Base-by-base conservation (phyloP, 2,797 vertebrate species). In the Dallia pectoralis region DNA sequence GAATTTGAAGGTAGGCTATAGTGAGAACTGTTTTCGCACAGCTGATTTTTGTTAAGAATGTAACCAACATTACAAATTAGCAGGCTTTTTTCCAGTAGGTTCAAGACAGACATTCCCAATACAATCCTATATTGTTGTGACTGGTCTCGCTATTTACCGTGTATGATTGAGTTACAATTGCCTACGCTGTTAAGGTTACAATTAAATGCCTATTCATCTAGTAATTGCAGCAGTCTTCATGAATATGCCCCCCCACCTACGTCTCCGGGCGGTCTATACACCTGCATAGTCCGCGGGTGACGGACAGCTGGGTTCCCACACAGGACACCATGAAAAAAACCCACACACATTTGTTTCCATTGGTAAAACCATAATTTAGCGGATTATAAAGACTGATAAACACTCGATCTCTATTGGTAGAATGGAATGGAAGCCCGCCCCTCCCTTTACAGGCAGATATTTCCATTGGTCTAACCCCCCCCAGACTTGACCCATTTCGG, bases 311-410 rank as follows among this genome's bases (percentile, higher is more conserved):
- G 91, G 93, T 93, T 93, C 93, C 92, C 93, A 93, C 93, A 92
- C 89, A 92, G 94, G 85, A 91, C 87, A 53, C 87, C 90, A 87
- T 91, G 93, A 93, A 64, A 94, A 94, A 89, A 93, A 71, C 63
- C 19, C 74, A 89, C 93, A 89, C 93, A 94, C 93, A 94, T 94
- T 95, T 93, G 93, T 94, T 93, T 94, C 93, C 93, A 93, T 93
- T 94, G 93, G 92, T 92, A 92, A 94, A 91, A 90, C 92, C 91
- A 89, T 90, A 89, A 89, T 88, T 90, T 91, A 91, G 92, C 89
- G 92, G 91, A 94, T 93, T 92, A 91, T 91, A 93, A 92, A 92
- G 84, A 83, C 81, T 85, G 93, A 95, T 94, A 93, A 93, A 82
- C 90, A 87, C 79, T 48, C 82, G 76, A 59, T 71, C 0, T 16